Conservation (phyloP, 2,797 vertebrate genomes). For the Pangasius larnaudii region DNA sequence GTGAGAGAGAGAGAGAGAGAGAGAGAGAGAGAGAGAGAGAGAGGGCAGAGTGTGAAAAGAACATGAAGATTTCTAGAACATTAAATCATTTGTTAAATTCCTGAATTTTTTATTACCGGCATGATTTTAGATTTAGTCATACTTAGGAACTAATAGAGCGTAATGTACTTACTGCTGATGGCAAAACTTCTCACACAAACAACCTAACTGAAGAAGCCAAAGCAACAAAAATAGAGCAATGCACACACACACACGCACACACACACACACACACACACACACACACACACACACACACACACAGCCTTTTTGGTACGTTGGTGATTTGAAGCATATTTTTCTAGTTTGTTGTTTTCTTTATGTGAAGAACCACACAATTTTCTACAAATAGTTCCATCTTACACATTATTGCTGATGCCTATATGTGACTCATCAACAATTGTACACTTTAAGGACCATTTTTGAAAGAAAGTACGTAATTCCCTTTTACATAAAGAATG, state of each 20-base stretch:
- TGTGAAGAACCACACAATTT: background rate
- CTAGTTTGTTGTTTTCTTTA: background rate
- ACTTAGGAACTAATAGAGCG: background rate
- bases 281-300: background rate
- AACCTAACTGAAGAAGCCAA: background rate
- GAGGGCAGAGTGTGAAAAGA: background rate
- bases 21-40: slow-evolving; percentile 6
- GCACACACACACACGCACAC: background rate
- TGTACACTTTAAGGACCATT: background rate
- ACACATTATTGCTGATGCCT: background rate
- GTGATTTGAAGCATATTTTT: slow-evolving; percentile 15
- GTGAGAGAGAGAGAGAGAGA: background rate
- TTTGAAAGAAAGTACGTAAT: background rate
- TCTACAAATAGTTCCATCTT: background rate
- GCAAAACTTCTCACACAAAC: background rate
- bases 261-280: background rate
- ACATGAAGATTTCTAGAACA: background rate
- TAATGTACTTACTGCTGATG: slow-evolving; percentile 20
- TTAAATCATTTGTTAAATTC: background rate
- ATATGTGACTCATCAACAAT: background rate
- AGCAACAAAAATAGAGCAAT: slow-evolving; percentile 30
- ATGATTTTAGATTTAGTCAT: background rate
- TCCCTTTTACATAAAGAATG: background rate
- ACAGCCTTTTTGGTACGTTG: background rate
- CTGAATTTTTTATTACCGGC: background rate